phyloP scores from a whole-genome alignment of 2,888 invertebrate genomes.

The Pilophorus perplexus region DNA sequence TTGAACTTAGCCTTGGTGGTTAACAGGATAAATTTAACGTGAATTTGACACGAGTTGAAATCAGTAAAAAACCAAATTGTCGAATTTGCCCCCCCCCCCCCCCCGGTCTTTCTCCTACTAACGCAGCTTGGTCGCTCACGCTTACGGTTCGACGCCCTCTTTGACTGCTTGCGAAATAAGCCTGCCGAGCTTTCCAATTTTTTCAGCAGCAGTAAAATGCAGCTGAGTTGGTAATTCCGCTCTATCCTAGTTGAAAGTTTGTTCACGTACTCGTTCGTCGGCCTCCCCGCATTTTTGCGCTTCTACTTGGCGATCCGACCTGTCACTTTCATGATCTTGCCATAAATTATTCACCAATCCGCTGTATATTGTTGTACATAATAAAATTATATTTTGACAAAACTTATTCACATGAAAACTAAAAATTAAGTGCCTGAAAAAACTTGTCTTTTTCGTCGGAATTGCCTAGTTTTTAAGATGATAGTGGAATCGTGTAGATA shows the following conservation, averaged over 20 bases:
- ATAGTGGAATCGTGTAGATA: background rate
- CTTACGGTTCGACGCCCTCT: too few species aligned
- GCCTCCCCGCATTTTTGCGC: background rate
- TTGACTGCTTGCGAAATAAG: too few species aligned
- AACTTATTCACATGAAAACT: background rate
- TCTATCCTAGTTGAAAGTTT: background rate
- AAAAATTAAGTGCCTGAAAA: conserved; percentile 11
- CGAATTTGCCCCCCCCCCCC: too few species aligned
- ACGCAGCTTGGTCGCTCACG: too few species aligned
- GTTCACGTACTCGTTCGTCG: background rate
- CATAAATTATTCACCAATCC: background rate
- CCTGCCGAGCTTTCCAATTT: too few species aligned
- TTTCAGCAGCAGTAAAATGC: background rate
- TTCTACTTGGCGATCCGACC: background rate
- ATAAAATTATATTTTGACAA: conserved; percentile 12
- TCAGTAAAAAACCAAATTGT: too few species aligned
- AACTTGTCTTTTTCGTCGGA: background rate
- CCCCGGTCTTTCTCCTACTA: too few species aligned
- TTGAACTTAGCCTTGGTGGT: too few species aligned
- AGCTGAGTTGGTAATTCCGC: background rate
- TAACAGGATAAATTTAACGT: too few species aligned
- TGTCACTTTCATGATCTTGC: background rate
- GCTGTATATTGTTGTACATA: background rate
- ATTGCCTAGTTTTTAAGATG: background rate
- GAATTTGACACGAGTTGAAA: too few species aligned